These are phyloP conservation scores for Brachystomella parvula DNA, from an alignment of 1,140 invertebrate species.

Conservation along the genomic window DNA sequence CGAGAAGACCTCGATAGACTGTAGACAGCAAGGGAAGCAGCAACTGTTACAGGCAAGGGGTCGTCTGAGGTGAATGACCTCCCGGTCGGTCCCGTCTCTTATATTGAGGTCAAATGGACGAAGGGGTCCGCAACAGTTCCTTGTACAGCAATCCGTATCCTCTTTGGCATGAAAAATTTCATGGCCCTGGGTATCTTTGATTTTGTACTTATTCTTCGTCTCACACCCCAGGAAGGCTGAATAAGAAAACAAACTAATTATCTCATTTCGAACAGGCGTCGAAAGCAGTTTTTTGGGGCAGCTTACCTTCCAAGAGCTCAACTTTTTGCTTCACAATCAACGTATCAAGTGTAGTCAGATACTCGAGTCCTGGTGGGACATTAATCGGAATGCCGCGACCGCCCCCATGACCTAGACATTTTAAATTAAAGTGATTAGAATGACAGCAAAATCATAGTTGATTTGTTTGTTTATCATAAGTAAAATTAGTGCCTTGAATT, in stretches of 20 bases:
- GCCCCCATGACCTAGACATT: neutral
- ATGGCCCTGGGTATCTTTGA: conserved; percentile 57
- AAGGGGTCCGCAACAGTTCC: conserved; percentile 66
- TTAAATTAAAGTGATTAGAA: neutral
- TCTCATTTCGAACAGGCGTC: no score
- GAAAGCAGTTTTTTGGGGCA: neutral
- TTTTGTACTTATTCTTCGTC: conserved; percentile 38
- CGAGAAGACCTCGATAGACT: conserved; percentile 27
- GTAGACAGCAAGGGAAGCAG: conserved; percentile 74
- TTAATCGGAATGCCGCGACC: conserved; percentile 44
- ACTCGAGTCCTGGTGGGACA: conserved; percentile 85
- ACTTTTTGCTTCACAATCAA: conserved; percentile 80
- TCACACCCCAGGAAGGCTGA: conserved; percentile 39
- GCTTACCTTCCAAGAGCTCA: conserved; percentile 67
- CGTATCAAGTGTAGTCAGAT: conserved; percentile 81
- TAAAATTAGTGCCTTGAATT: neutral
- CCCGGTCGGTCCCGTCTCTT: conserved; percentile 64
- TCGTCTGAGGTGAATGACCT: conserved; percentile 68
- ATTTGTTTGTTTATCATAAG: neutral
- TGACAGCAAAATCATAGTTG: neutral
- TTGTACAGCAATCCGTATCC: conserved; percentile 65
- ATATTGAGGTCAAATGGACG: conserved; percentile 81
- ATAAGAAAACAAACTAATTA: neutral
- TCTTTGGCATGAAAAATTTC: conserved; percentile 77
- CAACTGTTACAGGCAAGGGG: conserved; percentile 69